phyloP scores from a whole-genome alignment of 2,797 vertebrate genomes.

The Neostethus bicornis region DNA sequence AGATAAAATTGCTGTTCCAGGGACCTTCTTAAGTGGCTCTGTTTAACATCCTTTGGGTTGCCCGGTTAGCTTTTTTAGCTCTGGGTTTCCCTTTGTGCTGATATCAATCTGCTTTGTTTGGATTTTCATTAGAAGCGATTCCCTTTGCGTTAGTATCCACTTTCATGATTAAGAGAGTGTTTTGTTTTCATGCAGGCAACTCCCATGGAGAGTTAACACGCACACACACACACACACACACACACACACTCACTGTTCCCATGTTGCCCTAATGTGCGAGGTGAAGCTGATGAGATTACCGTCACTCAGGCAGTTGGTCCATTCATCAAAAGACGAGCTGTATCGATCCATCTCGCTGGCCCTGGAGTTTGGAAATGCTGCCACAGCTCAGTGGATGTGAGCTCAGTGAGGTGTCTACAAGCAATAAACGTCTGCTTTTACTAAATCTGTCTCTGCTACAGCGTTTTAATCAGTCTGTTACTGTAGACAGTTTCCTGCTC shows the following conservation, averaged over 20 bases:
- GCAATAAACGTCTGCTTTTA: slow-evolving; percentile 77
- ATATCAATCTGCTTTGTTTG: slow-evolving; percentile 53
- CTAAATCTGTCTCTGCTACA: slow-evolving; percentile 61
- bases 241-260: slow-evolving; percentile 40
- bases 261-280: slow-evolving; percentile 67
- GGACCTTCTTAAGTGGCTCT: slow-evolving; percentile 5
- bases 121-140: slow-evolving; percentile 39
- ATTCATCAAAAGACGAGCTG: slow-evolving; percentile 79
- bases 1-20: slow-evolving; percentile 7
- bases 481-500: slow-evolving; percentile 25
- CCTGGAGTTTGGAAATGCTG: slow-evolving; percentile 64
- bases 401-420: slow-evolving; percentile 74
- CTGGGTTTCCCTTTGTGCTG: slow-evolving; percentile 27
- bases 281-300: slow-evolving; percentile 74
- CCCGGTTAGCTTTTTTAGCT: slow-evolving; percentile 12
- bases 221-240: slow-evolving; percentile 16
- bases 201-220: slow-evolving; percentile 43
- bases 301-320: slow-evolving; percentile 78
- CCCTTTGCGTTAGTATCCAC: slow-evolving; percentile 45
- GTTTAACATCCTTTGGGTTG: slow-evolving; percentile 14
- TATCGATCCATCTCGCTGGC: slow-evolving; percentile 75
- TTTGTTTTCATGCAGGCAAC: slow-evolving; percentile 50
- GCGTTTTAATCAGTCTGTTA: slow-evolving; percentile 66
- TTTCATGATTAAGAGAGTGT: slow-evolving; percentile 59
- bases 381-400: slow-evolving; percentile 65